These are phyloP conservation scores for Zonitis immaculata DNA, from an alignment of 2,888 invertebrate genomes.

Conservation along the genomic window DNA sequence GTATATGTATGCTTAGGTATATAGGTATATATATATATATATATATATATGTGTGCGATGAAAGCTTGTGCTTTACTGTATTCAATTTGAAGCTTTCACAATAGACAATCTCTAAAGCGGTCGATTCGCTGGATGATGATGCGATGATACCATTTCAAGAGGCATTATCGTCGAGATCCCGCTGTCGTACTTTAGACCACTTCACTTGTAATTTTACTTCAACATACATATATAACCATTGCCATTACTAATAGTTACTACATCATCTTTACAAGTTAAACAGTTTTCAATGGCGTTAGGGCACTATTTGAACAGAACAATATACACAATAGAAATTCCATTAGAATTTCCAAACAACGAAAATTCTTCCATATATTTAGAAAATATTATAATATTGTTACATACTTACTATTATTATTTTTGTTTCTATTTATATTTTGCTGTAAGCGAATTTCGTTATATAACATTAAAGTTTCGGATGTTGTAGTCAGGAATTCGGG, in stretches of 20 bases:
- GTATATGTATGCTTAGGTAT: neutral
- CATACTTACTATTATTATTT: neutral
- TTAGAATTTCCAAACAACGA: neutral
- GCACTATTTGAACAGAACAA: neutral
- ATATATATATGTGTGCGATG: conserved; percentile 14
- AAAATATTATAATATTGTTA: neutral
- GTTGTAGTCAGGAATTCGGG: conserved; percentile 12
- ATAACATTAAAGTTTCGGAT: conserved; percentile 3
- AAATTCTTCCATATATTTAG: neutral
- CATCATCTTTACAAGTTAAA: neutral
- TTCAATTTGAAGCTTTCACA: conserved; percentile 29
- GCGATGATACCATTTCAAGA: conserved; percentile 31
- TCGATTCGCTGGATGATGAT: conserved; percentile 29
- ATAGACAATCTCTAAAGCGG: conserved; percentile 38
- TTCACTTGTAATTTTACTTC: conserved; percentile 18
- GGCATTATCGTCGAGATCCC: conserved; percentile 28
- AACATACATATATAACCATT: neutral
- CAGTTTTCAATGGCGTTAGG: neutral
- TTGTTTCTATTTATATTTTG: neutral
- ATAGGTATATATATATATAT: no score
- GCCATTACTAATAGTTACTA: neutral
- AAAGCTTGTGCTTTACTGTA: conserved; percentile 23
- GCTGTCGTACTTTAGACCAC: conserved; percentile 24
- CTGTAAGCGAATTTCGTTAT: neutral
- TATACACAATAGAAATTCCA: neutral